Percentiles rank a stretch among this genome's conserved stretches.
Conservation (phyloP, 2,797 vertebrate species). For the Myripristis jacobus region DNA sequence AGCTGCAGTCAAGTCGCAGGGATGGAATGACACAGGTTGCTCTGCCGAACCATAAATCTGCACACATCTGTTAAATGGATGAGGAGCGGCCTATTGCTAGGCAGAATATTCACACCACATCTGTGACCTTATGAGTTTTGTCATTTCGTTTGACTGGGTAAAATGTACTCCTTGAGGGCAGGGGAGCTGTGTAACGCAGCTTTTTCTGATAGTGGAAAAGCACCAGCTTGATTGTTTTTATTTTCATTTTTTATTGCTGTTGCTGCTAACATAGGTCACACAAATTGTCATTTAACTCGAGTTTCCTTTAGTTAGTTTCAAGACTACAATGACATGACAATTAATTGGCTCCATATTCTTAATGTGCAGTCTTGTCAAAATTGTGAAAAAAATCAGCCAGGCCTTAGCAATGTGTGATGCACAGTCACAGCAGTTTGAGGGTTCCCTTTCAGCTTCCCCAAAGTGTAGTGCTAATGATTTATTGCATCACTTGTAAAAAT, state of each 20-base stretch:
- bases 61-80: slow-evolving; percentile 54
- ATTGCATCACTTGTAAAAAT: not conserved
- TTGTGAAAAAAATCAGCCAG: not conserved
- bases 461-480: not conserved
- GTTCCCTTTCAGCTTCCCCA: not conserved
- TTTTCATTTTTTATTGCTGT: no score
- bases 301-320: slow-evolving; percentile 10
- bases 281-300: slow-evolving; percentile 31
- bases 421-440: not conserved
- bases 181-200: not conserved
- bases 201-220: not conserved
- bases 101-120: slow-evolving; percentile 26
- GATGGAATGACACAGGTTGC: slow-evolving; percentile 58
- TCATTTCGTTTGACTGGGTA: slow-evolving; percentile 29
- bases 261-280: slow-evolving; percentile 10
- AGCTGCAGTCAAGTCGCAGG: slow-evolving; percentile 38
- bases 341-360: not conserved
- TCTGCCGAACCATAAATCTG: slow-evolving; percentile 56
- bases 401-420: not conserved
- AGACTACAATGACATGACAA: not conserved
- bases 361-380: not conserved
- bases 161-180: slow-evolving; percentile 13
- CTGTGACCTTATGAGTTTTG: slow-evolving; percentile 34
- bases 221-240: not conserved
- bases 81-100: slow-evolving; percentile 39